Conservation (phyloP, 2,888 invertebrate genomes). For the Fragum whitleyi region DNA sequence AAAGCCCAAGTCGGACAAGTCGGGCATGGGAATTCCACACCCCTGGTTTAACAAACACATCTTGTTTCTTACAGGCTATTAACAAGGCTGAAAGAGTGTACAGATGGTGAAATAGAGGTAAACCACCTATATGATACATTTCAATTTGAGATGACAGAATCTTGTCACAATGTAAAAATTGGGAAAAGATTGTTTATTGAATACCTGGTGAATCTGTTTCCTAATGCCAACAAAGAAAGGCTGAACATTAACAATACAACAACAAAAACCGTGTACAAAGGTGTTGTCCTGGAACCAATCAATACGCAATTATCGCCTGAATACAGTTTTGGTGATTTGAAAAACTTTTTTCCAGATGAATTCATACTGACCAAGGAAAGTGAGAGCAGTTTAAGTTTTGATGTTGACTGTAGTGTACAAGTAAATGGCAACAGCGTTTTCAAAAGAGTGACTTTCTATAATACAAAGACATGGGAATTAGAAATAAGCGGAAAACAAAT, state of each 20-base stretch:
- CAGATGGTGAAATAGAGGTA: slow-evolving; percentile 16
- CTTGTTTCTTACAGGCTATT: slow-evolving; percentile 22
- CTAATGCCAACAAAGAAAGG: slow-evolving; percentile 21
- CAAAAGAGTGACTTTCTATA: slow-evolving; percentile 21
- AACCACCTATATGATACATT: slow-evolving; percentile 25
- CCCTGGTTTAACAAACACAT: no score
- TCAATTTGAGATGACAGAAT: slow-evolving; percentile 28
- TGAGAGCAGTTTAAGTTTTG: slow-evolving; percentile 12
- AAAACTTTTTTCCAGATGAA: slow-evolving; percentile 3
- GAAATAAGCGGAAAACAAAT: slow-evolving; percentile 23
- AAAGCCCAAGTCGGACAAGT: no score
- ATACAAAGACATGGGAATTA: slow-evolving; percentile 11
- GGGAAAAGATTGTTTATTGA: slow-evolving; percentile 15
- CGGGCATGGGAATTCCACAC: no score
- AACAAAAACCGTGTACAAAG: slow-evolving; percentile 37
- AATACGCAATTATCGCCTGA: slow-evolving; percentile 14
- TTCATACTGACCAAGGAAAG: slow-evolving; percentile 27
- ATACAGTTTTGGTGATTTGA: slow-evolving; percentile 24
- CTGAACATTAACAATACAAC: slow-evolving; percentile 19
- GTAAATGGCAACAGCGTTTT: slow-evolving; percentile 25
- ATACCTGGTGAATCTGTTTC: slow-evolving; percentile 7
- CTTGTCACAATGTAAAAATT: neutral
- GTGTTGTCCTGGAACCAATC: slow-evolving; percentile 10
- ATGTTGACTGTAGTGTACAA: neutral
- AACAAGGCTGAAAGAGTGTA: slow-evolving; percentile 16